These are phyloP conservation scores for Rattus rattus DNA, from an alignment of 2,113 vertebrate species.

Conservation along the genomic window DNA sequence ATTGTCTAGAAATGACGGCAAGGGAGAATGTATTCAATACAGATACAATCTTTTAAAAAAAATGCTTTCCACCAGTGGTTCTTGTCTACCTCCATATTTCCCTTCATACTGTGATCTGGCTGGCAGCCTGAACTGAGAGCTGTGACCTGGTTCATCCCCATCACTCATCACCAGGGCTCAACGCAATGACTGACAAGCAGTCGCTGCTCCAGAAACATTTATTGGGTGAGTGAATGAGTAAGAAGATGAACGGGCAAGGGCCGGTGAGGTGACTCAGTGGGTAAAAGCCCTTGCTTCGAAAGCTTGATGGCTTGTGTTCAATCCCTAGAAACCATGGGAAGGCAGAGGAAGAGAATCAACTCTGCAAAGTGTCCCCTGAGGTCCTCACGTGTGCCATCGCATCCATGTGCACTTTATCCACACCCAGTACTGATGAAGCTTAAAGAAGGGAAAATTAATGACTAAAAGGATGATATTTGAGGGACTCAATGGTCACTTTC, in stretches of 20 bases:
- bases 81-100: neutral
- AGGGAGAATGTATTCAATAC: neutral
- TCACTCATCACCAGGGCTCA: neutral
- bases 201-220: neutral
- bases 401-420: neutral
- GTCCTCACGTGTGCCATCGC: neutral
- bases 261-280: too few relatives aligned
- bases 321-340: neutral
- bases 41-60: neutral
- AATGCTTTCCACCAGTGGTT: neutral
- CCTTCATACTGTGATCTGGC: neutral
- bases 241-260: neutral
- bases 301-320: neutral
- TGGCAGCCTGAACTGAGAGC: neutral
- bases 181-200: neutral
- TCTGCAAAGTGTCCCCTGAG: neutral
- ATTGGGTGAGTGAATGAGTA: neutral
- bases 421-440: neutral
- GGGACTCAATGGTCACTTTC: neutral
- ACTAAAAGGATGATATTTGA: neutral
- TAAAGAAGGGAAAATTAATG: neutral
- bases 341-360: neutral
- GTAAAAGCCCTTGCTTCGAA: neutral
- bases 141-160: neutral
- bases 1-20: neutral